phyloP scores from a whole-genome alignment of 2,888 invertebrate species.

The Rhyacophila evoluta region DNA sequence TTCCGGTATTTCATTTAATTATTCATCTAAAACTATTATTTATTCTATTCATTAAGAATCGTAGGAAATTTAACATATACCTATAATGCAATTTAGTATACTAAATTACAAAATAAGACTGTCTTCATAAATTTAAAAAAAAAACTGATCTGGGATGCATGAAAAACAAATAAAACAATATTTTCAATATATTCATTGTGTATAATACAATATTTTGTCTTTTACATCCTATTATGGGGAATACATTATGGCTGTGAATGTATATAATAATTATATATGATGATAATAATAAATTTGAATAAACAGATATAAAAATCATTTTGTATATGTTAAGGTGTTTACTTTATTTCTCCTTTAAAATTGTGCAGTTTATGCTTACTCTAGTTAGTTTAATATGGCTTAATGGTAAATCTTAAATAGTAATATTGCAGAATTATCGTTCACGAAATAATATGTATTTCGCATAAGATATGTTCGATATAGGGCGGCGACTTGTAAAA shows the following conservation, averaged over 20 bases:
- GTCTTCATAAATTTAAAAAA: too few relatives aligned
- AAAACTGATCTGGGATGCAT: not conserved
- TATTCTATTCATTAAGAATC: too few relatives aligned
- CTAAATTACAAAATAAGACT: too few relatives aligned
- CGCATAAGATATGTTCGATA: slow-evolving; percentile 6
- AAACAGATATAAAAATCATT: not conserved
- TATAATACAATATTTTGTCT: not conserved
- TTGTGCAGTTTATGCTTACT: not conserved
- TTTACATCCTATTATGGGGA: not conserved
- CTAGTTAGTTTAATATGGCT: not conserved
- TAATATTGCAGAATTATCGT: slow-evolving; percentile 4
- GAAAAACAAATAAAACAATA: not conserved
- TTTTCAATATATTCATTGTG: slow-evolving; percentile 4
- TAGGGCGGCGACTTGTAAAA: not conserved
- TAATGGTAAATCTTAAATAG: not conserved
- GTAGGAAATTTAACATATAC: too few relatives aligned
- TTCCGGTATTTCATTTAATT: too few relatives aligned
- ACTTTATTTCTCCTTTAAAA: not conserved
- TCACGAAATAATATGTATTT: not conserved
- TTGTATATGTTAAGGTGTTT: not conserved
- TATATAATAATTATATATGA: not conserved
- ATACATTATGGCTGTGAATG: slow-evolving; percentile 6
- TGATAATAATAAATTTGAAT: not conserved
- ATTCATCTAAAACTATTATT: too few relatives aligned
- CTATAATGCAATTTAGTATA: too few relatives aligned